phyloP scores from a whole-genome alignment of 2,797 vertebrate species.

The Carcharodon carcharias region DNA sequence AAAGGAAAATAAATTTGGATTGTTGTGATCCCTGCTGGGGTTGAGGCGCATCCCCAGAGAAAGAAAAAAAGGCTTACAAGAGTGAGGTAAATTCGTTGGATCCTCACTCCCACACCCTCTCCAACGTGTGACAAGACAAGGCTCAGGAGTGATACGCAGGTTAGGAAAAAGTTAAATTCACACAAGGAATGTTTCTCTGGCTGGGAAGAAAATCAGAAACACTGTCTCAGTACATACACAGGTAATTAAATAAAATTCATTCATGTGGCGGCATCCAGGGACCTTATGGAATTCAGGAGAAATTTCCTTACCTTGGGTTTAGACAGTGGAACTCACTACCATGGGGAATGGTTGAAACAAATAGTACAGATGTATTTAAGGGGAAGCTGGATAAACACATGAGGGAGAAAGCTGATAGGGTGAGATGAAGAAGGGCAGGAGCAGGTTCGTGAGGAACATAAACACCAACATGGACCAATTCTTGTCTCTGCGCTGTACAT shows the following conservation, averaged over 20 bases:
- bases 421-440: too few species aligned
- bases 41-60: background rate
- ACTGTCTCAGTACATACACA: background rate
- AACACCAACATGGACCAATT: background rate
- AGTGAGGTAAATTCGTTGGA: background rate
- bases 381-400: background rate
- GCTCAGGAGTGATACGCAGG: background rate
- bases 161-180: background rate
- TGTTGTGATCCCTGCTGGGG: background rate
- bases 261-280: background rate
- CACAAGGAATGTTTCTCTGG: background rate
- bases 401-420: background rate
- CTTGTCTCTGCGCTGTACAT: background rate
- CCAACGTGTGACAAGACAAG: background rate
- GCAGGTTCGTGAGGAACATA: too few species aligned
- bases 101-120: background rate
- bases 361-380: background rate
- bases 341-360: background rate
- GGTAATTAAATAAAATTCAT: background rate
- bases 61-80: too few species aligned
- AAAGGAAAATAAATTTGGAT: background rate
- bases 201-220: background rate
- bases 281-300: background rate
- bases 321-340: background rate
- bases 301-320: background rate